Conservation (phyloP, 2,797 vertebrate genomes). For the Sphenopsis melanotis region DNA sequence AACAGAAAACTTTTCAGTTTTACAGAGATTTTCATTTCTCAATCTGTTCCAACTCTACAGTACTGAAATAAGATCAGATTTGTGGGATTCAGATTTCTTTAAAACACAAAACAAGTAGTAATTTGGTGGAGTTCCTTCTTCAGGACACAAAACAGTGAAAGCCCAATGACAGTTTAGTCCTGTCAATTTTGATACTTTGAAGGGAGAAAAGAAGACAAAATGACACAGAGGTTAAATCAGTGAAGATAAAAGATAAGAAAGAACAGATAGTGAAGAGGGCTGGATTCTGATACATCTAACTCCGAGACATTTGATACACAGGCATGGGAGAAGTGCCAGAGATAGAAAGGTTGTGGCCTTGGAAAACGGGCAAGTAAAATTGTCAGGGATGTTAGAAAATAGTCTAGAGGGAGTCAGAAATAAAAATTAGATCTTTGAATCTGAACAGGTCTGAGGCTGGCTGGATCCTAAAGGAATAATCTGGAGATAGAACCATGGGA, state of each 20-base stretch:
- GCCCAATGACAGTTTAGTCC: not conserved
- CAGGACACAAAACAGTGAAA: not conserved
- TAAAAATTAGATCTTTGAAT: not conserved
- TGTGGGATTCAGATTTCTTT: not conserved
- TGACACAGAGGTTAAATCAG: constrained; percentile 7
- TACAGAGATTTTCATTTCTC: not conserved
- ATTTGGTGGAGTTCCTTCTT: not conserved
- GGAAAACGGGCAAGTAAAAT: not conserved
- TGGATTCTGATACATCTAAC: not conserved
- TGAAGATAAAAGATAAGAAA: constrained; percentile 3
- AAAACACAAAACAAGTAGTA: not conserved
- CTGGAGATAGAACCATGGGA: not conserved
- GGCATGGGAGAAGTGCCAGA: not conserved
- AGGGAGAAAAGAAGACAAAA: constrained; percentile 11
- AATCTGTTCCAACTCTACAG: not conserved
- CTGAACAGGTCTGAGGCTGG: not conserved
- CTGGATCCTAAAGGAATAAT: not conserved
- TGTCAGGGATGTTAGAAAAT: not conserved
- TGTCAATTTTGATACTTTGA: not conserved
- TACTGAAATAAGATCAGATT: not conserved
- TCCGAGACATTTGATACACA: not conserved
- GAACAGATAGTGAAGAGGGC: not conserved
- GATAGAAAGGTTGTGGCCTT: not conserved
- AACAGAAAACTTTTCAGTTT: not conserved
- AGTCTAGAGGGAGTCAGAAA: not conserved